Percentiles rank a stretch among this genome's conserved stretches.
phyloP scores from a whole-genome alignment of 2,888 invertebrate genomes.

The Aspidiotus rigidus region DNA sequence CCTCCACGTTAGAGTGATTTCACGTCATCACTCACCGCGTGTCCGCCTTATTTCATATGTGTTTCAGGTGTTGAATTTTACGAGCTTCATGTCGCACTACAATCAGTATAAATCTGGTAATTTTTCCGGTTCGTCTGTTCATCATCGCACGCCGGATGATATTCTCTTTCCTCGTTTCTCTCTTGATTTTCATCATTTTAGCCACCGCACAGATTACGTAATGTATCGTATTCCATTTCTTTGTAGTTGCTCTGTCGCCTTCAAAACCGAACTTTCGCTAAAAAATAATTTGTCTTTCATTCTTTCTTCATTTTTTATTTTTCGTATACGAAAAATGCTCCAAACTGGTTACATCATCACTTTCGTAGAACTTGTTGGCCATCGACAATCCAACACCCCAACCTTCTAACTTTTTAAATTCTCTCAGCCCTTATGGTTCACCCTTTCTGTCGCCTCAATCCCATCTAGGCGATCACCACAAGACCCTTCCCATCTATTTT shows the following conservation, averaged over 20 bases:
- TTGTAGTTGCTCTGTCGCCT: neutral
- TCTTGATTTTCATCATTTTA: neutral
- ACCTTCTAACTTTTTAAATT: too few species aligned
- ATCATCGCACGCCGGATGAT: neutral
- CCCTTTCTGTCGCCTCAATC: too few species aligned
- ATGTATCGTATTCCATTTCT: neutral
- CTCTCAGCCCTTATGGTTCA: too few species aligned
- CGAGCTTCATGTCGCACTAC: neutral
- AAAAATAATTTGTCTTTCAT: neutral
- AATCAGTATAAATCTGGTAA: neutral
- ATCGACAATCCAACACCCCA: too few species aligned
- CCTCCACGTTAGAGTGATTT: neutral
- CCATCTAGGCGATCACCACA: too few species aligned
- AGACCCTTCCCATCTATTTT: too few species aligned
- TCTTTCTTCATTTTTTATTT: too few species aligned
- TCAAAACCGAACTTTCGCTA: neutral
- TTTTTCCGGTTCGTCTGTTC: neutral
- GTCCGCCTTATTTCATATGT: neutral
- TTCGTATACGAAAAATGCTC: too few species aligned
- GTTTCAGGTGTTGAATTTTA: slow-evolving; percentile 1
- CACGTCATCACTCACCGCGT: neutral
- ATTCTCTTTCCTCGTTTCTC: slow-evolving; percentile 2
- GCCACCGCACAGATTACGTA: neutral
- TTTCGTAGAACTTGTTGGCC: too few species aligned
- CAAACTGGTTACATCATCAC: too few species aligned